These are phyloP conservation scores for Drosophila orena DNA, from an alignment of 1,140 invertebrate genomes.

Conservation along the genomic window DNA sequence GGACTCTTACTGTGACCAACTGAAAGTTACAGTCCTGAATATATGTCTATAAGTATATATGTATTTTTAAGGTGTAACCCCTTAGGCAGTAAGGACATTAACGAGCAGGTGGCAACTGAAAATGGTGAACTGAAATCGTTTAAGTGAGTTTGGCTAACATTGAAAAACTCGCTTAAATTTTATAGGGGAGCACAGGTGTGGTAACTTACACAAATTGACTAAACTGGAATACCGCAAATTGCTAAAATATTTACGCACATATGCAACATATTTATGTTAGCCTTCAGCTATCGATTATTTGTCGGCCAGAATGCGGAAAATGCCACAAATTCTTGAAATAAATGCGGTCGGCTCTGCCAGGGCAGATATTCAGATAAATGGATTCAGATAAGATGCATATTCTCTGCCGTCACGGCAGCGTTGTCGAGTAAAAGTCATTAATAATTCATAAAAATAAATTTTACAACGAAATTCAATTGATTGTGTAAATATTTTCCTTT, in stretches of 20 bases:
- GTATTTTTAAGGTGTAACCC: neutral
- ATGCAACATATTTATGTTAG: slow-evolving; percentile 18
- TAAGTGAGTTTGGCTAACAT: slow-evolving; percentile 22
- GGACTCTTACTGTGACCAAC: neutral
- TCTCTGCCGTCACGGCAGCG: neutral
- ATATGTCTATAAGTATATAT: no score
- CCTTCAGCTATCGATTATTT: slow-evolving; percentile 28
- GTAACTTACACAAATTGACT: slow-evolving; percentile 7
- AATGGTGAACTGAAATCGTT: slow-evolving; percentile 12
- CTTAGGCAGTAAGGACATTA: slow-evolving; percentile 20
- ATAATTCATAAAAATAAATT: slow-evolving; percentile 76
- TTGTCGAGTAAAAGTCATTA: slow-evolving; percentile 56
- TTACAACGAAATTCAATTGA: slow-evolving; percentile 81
- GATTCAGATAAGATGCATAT: slow-evolving; percentile 33
- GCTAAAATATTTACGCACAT: slow-evolving; percentile 35
- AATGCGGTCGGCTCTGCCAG: slow-evolving; percentile 30
- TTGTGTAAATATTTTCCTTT: slow-evolving; percentile 76
- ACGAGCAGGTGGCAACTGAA: slow-evolving; percentile 41
- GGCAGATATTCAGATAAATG: slow-evolving; percentile 42
- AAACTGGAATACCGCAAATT: slow-evolving; percentile 37
- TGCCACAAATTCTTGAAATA: slow-evolving; percentile 53
- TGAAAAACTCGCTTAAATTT: slow-evolving; percentile 5
- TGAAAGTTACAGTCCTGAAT: no score
- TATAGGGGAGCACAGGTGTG: slow-evolving; percentile 1
- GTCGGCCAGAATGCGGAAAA: slow-evolving; percentile 14